These are phyloP conservation scores for Aphelenchoides besseyi DNA, from an alignment of 1,140 invertebrate species.

Conservation along the genomic window DNA sequence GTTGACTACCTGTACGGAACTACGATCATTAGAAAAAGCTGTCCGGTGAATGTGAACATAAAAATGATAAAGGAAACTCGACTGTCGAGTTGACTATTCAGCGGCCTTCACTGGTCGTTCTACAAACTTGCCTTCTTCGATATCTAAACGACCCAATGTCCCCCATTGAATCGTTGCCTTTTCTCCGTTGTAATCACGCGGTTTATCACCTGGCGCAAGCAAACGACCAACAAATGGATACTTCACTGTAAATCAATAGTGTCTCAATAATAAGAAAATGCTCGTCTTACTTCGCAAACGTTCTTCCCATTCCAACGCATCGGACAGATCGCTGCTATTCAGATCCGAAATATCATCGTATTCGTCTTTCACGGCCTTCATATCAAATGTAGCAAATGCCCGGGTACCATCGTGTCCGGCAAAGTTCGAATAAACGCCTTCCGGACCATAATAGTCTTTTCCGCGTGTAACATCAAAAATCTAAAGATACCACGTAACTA, in stretches of 20 bases:
- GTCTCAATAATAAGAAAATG: too few species aligned
- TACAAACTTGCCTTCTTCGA: slow-evolving; percentile 4
- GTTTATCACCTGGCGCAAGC: slow-evolving; percentile 37
- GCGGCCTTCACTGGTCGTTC: neutral
- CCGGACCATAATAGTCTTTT: slow-evolving; percentile 47
- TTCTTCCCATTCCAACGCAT: slow-evolving; percentile 48
- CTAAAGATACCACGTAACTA: slow-evolving; percentile 14
- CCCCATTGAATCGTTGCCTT: slow-evolving; percentile 4
- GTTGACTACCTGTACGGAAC: too few species aligned
- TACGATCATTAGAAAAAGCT: too few species aligned
- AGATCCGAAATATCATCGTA: slow-evolving; percentile 41
- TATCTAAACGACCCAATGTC: neutral
- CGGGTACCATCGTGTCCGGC: slow-evolving; percentile 50
- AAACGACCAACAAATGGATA: slow-evolving; percentile 45
- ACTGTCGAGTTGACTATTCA: too few species aligned
- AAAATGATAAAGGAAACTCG: too few species aligned
- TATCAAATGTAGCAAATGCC: slow-evolving; percentile 39
- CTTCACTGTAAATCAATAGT: slow-evolving; percentile 37
- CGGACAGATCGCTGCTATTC: slow-evolving; percentile 32
- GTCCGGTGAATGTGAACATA: too few species aligned
- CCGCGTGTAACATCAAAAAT: slow-evolving; percentile 50
- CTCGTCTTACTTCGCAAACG: slow-evolving; percentile 28
- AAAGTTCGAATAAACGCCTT: slow-evolving; percentile 38
- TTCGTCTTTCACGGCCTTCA: slow-evolving; percentile 42
- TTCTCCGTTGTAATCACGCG: slow-evolving; percentile 20